These are phyloP conservation scores for Phortica magna DNA, from an alignment of 2,888 invertebrate species.

Conservation along the genomic window DNA sequence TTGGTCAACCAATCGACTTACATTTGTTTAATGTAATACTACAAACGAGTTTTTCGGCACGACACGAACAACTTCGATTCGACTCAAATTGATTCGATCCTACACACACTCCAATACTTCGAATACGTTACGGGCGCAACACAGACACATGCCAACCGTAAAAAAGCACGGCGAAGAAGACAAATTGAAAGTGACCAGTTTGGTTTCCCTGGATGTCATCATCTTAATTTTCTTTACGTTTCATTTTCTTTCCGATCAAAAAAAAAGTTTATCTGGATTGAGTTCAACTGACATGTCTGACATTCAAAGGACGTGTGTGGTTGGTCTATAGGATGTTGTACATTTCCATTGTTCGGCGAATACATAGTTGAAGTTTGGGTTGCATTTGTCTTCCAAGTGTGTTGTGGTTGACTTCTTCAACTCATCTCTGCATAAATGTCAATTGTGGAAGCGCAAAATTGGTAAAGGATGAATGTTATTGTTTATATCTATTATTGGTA, in stretches of 20 bases:
- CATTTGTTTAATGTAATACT: slow-evolving; percentile 75
- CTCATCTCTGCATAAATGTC: slow-evolving; percentile 51
- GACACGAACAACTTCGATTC: not conserved
- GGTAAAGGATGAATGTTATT: slow-evolving; percentile 53
- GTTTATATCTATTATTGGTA: not conserved
- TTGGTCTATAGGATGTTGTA: slow-evolving; percentile 64
- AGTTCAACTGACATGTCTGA: slow-evolving; percentile 14
- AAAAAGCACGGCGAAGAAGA: slow-evolving; percentile 24
- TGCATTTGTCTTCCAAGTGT: not conserved
- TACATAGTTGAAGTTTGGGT: not conserved
- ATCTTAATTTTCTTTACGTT: slow-evolving; percentile 16
- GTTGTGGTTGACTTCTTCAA: slow-evolving; percentile 1
- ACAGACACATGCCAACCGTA: slow-evolving; percentile 13
- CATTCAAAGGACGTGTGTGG: slow-evolving; percentile 56
- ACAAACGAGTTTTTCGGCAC: slow-evolving; percentile 32
- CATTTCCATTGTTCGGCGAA: slow-evolving; percentile 41
- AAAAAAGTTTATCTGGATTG: slow-evolving; percentile 48
- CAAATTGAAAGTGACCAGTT: slow-evolving; percentile 70
- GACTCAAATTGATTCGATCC: not conserved
- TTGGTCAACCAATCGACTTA: slow-evolving; percentile 76
- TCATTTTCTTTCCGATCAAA: slow-evolving; percentile 41
- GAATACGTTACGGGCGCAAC: slow-evolving; percentile 11
- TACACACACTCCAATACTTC: slow-evolving; percentile 21
- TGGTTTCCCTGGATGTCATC: slow-evolving; percentile 27
- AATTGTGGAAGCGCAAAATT: slow-evolving; percentile 68